Base-by-base conservation (phyloP, 2,888 invertebrate genomes). In the Ectemnius lituratus region DNA sequence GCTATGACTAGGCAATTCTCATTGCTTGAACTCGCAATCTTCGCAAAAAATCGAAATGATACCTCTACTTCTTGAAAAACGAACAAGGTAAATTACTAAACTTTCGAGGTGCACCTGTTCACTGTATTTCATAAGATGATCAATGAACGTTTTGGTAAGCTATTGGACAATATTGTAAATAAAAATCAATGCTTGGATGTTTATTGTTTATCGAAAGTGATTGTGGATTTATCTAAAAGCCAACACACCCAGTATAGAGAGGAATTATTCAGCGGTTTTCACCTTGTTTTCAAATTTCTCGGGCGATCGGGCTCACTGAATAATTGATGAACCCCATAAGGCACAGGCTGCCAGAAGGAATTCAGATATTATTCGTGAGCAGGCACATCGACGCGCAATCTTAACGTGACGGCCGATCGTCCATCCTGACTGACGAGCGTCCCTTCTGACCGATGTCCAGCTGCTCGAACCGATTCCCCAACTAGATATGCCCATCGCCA, bases 271-370 rank as follows among this genome's bases (percentile, higher is more conserved):
- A 59, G 18, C 76, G 72, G 77, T 82, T 82, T 79, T 79, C 78
- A 65, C 78, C 73, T 80, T 84, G 80, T 85, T 85, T 83, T 80
- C 80, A 69, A 83, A 78, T 80, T 78, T 78, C 79, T 78, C 82
- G 70, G 77, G 73, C 79, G 75, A 65, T 65, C 77, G 75, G 71
- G 71, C 63, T 76, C 81, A 75, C 79, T 86, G 85, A 86, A 86
- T 86, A 86, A 86, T 86, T 86, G 80, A 86, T 86, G 84, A 84
- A 69, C 71, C 70, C 71, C 79, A 82, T 79, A 70, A 78, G 69
- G 71, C 72, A 71, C 70, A 78, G 67, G 65, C 71, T 61, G 58
- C 20, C 80, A 62, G 37, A 65, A 77, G 67, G 77, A 82, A 82
- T 82, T 82, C 82, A 76, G 74, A 82, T 82, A 82, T 82, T 82